phyloP scores from a whole-genome alignment of 2,113 vertebrate genomes.

The Turnix velox region DNA sequence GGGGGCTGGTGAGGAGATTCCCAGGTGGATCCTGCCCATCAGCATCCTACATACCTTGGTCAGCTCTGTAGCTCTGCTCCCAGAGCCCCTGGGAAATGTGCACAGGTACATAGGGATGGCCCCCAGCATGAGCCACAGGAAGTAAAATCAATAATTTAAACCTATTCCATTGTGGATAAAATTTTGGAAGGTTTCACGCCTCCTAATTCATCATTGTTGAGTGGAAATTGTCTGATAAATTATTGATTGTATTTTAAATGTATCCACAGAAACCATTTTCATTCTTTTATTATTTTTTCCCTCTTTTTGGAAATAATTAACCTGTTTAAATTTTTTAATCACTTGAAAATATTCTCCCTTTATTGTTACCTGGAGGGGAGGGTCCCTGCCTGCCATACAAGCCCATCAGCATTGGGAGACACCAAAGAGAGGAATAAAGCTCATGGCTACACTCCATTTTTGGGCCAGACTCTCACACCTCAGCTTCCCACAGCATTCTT shows the following conservation, averaged over 20 bases:
- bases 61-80: not conserved
- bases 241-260: slow-evolving; percentile 66
- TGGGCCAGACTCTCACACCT: not conserved
- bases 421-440: not conserved
- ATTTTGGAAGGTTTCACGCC: slow-evolving; percentile 3
- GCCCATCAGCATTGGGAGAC: rapidly evolving
- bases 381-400: not conserved
- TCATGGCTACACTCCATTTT: rapidly evolving
- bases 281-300: slow-evolving; percentile 46
- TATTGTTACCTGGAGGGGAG: not conserved
- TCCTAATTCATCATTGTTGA: slow-evolving; percentile 59
- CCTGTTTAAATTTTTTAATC: slow-evolving; percentile 57
- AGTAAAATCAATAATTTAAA: not conserved
- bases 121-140: not conserved
- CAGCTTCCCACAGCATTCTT: not conserved
- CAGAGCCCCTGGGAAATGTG: rapidly evolving
- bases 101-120: not conserved
- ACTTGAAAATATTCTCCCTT: not conserved
- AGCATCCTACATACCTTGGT: not conserved
- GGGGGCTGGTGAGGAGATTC: rapidly evolving
- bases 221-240: slow-evolving; percentile 61
- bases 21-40: not conserved
- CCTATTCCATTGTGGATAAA: not conserved
- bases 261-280: slow-evolving; percentile 55
- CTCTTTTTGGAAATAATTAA: slow-evolving; percentile 65